Base-by-base conservation (phyloP, 2,797 vertebrate species). In the Pipistrellus nathusii region DNA sequence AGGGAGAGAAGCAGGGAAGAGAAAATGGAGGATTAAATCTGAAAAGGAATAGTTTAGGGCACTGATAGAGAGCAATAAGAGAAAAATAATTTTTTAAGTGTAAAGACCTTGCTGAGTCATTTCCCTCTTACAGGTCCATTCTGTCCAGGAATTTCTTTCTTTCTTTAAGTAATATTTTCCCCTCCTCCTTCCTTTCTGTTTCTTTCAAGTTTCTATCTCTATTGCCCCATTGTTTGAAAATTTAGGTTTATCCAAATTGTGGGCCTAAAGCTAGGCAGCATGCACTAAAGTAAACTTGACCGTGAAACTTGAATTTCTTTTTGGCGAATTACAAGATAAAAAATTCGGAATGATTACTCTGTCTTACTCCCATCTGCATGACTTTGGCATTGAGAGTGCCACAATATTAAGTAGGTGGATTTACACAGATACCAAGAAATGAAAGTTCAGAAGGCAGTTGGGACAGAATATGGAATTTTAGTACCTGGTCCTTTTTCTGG, bases 381-480 rank as follows among this genome's bases (percentile, higher is more conserved):
- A 41, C 18, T 69, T 95, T 81, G 62, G 6, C 38, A 51, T 78
- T 86, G 6, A 64, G n/a, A 55, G 14, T 75, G 35, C 17, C 23
- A 84, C 8, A 32, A 59, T 83, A 72, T 85, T 69, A 53, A 83
- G 9, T 64, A 59, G 32, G 11, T 62, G 30, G 51, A 13, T 92
- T 92, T 41, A 68, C 10, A 71, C 12, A 44, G 57, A 76, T 9
- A 55, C 11, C 30, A 90, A 77, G 55, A 44, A 84, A 80, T 76
- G 66, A 32, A 78, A 77, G 8, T 75, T 85, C 17, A 90, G 35
- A 88, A 94, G 21, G 23, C 21, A 68, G 3, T 72, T 91, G 48
- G n/a, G 20, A 32, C 25, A 91, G 68, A 90, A 82, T 76, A 53
- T 80, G 32, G 21, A 38, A 71, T 91, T 83, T 91, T 84, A 81